Evolutionary conservation across 2,888 invertebrate species (phyloP).

Genomic region (Microctonus brassicae): DNA sequence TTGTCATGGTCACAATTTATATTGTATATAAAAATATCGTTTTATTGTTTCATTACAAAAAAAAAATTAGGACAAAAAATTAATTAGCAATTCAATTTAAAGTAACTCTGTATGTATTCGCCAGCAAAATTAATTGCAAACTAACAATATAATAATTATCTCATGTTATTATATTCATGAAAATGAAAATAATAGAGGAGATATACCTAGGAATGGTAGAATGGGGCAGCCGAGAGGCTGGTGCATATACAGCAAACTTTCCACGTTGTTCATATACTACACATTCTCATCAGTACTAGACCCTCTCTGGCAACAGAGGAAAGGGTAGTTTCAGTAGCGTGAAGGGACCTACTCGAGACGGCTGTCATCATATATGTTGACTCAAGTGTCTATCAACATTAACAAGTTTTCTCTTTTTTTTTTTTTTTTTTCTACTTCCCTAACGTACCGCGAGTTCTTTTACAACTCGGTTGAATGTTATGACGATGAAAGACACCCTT

Average conservation of each 20-base stretch:
- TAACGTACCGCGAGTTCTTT: slow-evolving; percentile 29
- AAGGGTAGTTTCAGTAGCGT: slow-evolving; percentile 25
- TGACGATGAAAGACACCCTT: slow-evolving; percentile 17
- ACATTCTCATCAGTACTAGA: slow-evolving; percentile 38
- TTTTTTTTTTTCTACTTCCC: slow-evolving; percentile 35
- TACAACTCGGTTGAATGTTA: slow-evolving; percentile 3
- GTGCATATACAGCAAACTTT: slow-evolving; percentile 3
- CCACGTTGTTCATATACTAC: slow-evolving; percentile 21
- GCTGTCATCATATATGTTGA: slow-evolving; percentile 59
- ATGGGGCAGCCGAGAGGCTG: slow-evolving; percentile 13
- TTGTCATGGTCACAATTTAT: background rate
- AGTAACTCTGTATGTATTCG: background rate
- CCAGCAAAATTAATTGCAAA: background rate
- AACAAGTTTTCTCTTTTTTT: slow-evolving; percentile 50
- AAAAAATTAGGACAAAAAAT: background rate
- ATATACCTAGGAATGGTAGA: slow-evolving; percentile 1
- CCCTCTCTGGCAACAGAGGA: slow-evolving; percentile 47
- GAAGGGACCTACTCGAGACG: slow-evolving; percentile 60
- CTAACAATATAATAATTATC: slow-evolving; percentile 4
- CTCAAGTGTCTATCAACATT: slow-evolving; percentile 60
- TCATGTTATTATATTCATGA: slow-evolving; percentile 10
- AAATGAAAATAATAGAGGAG: slow-evolving; percentile 1
- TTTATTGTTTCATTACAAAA: background rate
- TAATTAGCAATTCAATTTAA: background rate
- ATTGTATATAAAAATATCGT: background rate